These are phyloP conservation scores for Myotis findleyi DNA, from an alignment of 2,797 vertebrate genomes.

Conservation along the genomic window DNA sequence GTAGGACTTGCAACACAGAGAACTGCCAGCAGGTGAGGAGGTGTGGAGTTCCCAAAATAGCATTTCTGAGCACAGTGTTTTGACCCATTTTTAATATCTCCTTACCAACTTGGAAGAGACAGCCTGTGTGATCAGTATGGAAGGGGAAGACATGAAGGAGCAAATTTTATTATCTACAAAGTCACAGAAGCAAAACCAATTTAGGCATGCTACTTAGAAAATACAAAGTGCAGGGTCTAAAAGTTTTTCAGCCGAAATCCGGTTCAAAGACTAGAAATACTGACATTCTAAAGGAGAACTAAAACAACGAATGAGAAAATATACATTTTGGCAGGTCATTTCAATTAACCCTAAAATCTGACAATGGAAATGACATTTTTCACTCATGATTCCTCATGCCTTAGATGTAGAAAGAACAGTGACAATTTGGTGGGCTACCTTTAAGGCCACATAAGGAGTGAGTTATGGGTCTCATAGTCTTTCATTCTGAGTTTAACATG, in stretches of 20 bases:
- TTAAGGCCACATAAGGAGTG: neutral
- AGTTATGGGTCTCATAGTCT: constrained; percentile 4
- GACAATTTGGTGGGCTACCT: neutral
- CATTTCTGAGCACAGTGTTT: neutral
- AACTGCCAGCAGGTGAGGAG: neutral
- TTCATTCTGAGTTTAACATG: neutral
- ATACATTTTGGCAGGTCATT: neutral
- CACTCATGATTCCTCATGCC: neutral
- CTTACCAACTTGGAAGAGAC: neutral
- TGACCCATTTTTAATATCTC: neutral
- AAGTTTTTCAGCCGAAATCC: neutral
- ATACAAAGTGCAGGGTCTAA: neutral
- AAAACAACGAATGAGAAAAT: neutral
- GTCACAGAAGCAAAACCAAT: constrained; percentile 19
- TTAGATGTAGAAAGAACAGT: neutral
- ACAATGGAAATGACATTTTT: neutral
- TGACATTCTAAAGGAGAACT: neutral
- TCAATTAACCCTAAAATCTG: neutral
- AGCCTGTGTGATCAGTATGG: neutral
- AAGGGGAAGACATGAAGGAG: neutral
- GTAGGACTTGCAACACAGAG: neutral
- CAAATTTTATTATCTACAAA: neutral
- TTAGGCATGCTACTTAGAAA: neutral
- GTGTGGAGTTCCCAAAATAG: neutral
- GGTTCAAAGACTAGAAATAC: neutral